Evolutionary conservation across 2,888 invertebrate genomes (phyloP), one percentile per base, ranked within the genome.

Genomic region (Trypoxylon attenuatum): DNA sequence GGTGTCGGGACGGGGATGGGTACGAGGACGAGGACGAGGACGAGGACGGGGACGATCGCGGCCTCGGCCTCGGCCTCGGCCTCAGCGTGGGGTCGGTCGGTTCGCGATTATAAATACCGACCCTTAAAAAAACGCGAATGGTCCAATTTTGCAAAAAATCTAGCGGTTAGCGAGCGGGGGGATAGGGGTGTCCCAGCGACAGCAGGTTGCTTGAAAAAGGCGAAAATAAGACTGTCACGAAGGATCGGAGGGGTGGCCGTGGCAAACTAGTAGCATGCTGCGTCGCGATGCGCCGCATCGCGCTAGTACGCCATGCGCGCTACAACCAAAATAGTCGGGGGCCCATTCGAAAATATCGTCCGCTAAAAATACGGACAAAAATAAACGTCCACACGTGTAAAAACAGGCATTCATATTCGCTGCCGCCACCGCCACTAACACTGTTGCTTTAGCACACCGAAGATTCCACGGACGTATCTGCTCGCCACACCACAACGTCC

Each of bases 311-410:
- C 58, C 64, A 62, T 61, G 38, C 66, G 70, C 56, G 63, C 68
- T 71, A 68, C 68, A 69, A 71, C 77, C 70, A 83, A 84, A 84
- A 84, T 84, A 84, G 84, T 77, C 72, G 68, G 76, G 56, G 76
- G 75, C 71, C 69, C 73, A 79, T 81, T 83, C 82, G 78, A 84
- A 84, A 84, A 84, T 84, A 84, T 73, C 80, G 59, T 56, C 65
- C 58, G 76, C 84, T 84, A 84, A 82, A 83, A 82, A 83, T 83
- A 83, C 75, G 57, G 69, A 68, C 69, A 78, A 83, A 84, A 84
- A 82, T 84, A 84, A 84, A 84, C 83, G 79, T 76, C 77, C 74
- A 76, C 83, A 82, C 84, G 83, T 84, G 82, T 83, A 79, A 82
- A 83, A 84, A 82, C 82, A 80, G 66, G 73, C 80, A 81, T 84